These are phyloP conservation scores for Syngnathoides biaculeatus DNA, from an alignment of 2,113 vertebrate species.

Conservation along the genomic window DNA sequence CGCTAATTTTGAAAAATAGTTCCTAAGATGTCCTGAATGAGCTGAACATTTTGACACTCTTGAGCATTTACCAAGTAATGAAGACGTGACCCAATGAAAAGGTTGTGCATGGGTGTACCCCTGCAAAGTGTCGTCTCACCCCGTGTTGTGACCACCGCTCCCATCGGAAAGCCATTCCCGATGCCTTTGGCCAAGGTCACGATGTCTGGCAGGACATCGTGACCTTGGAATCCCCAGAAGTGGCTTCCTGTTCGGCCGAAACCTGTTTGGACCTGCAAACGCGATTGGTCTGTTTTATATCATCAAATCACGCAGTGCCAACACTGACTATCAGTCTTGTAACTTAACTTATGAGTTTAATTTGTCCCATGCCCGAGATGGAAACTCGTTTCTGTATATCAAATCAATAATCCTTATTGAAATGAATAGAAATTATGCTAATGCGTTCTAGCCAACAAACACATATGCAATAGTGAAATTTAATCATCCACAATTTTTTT, in stretches of 20 bases:
- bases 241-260: slow-evolving; percentile 89
- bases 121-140: slow-evolving; percentile 73
- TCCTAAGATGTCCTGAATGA: too few relatives aligned
- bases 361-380: too few relatives aligned
- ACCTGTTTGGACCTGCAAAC: slow-evolving; percentile 88
- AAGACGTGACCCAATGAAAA: neutral
- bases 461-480: too few relatives aligned
- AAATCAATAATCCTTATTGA: too few relatives aligned
- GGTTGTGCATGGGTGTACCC: neutral
- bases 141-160: slow-evolving; percentile 85
- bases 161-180: slow-evolving; percentile 96
- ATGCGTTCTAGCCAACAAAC: too few relatives aligned
- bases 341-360: too few relatives aligned
- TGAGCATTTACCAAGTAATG: neutral
- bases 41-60: too few relatives aligned
- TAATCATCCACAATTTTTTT: too few relatives aligned
- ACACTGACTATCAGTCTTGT: too few relatives aligned
- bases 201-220: slow-evolving; percentile 86
- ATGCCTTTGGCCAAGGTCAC: slow-evolving; percentile 95
- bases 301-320: neutral
- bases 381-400: too few relatives aligned
- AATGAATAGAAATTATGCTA: too few relatives aligned
- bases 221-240: slow-evolving; percentile 92
- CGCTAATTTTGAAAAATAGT: too few relatives aligned
- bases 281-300: neutral